These are phyloP conservation scores for Enteromius radiatus DNA, from an alignment of 2,797 vertebrate species.

Conservation along the genomic window DNA sequence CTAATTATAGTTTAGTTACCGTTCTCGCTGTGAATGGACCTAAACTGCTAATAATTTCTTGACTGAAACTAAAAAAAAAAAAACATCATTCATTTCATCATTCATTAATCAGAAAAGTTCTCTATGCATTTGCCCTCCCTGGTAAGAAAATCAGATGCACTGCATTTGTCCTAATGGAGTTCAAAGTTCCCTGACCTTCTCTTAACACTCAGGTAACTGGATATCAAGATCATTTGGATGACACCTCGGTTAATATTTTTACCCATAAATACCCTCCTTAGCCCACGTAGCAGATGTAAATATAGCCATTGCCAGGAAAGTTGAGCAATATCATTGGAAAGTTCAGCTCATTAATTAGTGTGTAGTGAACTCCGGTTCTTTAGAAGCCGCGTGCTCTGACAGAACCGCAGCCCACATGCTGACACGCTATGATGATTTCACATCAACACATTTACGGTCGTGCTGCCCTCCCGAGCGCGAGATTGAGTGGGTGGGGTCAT, in stretches of 20 bases:
- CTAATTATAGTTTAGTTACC: neutral
- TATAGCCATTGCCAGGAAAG: conserved; percentile 77
- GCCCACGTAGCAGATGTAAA: conserved; percentile 75
- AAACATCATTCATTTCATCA: no score
- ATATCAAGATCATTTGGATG: conserved; percentile 72
- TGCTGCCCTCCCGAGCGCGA: conserved; percentile 31
- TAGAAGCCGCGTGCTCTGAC: conserved; percentile 54
- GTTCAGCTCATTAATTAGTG: conserved; percentile 79
- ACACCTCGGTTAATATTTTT: conserved; percentile 78
- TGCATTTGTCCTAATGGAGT: conserved; percentile 19
- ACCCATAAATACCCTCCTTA: conserved; percentile 77
- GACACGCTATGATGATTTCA: conserved; percentile 72
- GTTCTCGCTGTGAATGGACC: neutral
- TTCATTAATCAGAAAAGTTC: neutral
- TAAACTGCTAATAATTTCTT: neutral
- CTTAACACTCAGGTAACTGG: conserved; percentile 62
- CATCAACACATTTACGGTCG: conserved; percentile 77
- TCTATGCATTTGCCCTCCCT: neutral
- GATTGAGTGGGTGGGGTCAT: conserved; percentile 65
- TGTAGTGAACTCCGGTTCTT: conserved; percentile 71
- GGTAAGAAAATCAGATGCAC: conserved; percentile 18
- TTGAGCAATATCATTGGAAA: conserved; percentile 79
- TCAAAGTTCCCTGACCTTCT: conserved; percentile 47
- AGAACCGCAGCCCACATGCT: conserved; percentile 55
- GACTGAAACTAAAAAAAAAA: neutral